Base-by-base conservation (phyloP, 2,113 vertebrate genomes). In the Pantherophis guttatus region DNA sequence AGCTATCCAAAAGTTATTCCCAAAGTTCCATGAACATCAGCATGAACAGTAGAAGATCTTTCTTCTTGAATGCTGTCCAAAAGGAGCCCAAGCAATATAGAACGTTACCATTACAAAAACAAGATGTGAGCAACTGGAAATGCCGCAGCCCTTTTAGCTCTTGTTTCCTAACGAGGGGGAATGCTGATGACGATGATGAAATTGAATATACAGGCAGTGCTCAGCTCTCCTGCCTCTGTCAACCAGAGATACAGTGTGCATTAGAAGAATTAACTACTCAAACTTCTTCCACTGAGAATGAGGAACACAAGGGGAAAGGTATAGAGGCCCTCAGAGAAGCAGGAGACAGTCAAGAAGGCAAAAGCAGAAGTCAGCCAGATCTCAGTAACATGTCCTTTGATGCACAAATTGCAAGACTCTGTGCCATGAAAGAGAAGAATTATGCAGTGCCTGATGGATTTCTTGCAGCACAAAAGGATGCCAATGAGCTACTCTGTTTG, bases 371-470 rank as follows among this genome's bases (percentile, higher is more conserved):
- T 48, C 97, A 97, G 88, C 33, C 95, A 94, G 97, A 97, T 92
- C 94, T 97, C 94, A 97, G 96, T 0, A 97, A 97, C 88, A 95
- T 97, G 97, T 98, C 98, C 95, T 98, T 99, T 2, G 96, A 98
- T 95, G 98, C 97, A 81, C 97, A 93, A 94, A 98, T 99, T 91
- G 97, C 97, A 0, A 96, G 93, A 96, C 98, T 99, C 93, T 98
- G 98, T 93, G 96, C 96, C 94, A 98, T 99, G 97, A 99, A 99
- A 95, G 98, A 98, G 89, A 98, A 98, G 97, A 98, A 95, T 1
- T 99, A 99, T 94, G 97, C 97, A 96, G 98, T 98, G 97, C 98
- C 98, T 48, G 98, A 98, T 93, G 98, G 98, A 95, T 99, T 99
- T 93, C 97, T 98, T 87, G 98, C 98, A 94, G 98, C 98, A 97